Percentiles rank a stretch among this genome's conserved stretches.
These are phyloP conservation scores for Tolypeutes matacus DNA, from an alignment of 2,797 vertebrate genomes.

Conservation along the genomic window DNA sequence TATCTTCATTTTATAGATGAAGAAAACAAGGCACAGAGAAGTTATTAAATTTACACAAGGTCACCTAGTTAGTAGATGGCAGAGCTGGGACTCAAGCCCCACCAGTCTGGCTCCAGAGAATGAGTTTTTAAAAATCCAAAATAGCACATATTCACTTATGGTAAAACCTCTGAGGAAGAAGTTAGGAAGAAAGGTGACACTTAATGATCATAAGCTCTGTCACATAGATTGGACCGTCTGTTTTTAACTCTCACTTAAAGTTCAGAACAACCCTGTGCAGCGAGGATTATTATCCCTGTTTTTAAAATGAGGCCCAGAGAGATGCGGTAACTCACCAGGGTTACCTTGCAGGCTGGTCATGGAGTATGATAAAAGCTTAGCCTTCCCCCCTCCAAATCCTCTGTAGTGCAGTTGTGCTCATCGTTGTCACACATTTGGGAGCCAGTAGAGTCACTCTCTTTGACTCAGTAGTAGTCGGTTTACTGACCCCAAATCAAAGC, in stretches of 20 bases:
- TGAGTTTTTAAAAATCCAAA: not conserved
- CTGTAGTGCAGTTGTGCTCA: no score
- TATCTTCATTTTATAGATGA: not conserved
- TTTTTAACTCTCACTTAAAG: not conserved
- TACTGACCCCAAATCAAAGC: no score
- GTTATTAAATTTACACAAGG: not conserved
- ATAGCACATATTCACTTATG: not conserved
- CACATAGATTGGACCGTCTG: not conserved
- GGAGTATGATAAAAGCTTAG: no score
- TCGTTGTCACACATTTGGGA: no score
- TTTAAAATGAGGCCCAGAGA: not conserved
- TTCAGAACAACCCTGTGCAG: not conserved
- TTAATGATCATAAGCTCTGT: not conserved
- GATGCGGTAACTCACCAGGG: no score
- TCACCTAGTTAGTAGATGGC: not conserved
- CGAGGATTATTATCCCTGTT: not conserved
- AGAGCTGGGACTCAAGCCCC: not conserved
- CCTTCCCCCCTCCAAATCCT: no score
- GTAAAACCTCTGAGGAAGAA: not conserved
- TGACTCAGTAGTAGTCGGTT: no score
- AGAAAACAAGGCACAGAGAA: not conserved
- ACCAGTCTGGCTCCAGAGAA: not conserved
- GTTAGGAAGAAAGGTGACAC: not conserved
- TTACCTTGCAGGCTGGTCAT: no score
- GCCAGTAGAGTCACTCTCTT: no score